Base-by-base conservation (phyloP, 2,797 vertebrate species). In the Chloroceryle inda region DNA sequence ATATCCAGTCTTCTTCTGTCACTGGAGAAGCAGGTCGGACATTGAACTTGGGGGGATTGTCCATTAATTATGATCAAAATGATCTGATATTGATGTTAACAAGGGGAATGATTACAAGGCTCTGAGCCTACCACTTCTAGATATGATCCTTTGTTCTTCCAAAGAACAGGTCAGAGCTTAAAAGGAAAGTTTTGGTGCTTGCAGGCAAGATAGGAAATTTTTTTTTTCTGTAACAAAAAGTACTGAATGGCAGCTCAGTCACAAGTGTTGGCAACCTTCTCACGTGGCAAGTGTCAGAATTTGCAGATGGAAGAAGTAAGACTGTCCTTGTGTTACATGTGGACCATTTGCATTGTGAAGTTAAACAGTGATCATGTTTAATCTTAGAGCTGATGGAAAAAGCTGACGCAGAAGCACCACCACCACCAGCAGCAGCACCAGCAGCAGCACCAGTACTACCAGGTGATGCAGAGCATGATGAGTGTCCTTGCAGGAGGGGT, bases 361-460 rank as follows among this genome's bases (percentile, higher is more conserved):
- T 56, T 56, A 63, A 93, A 66, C n/a, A 44, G 15, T 76, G 27
- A 19, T 79, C 17, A 0, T 96, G n/a, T 97, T 79, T 95, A 3
- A 84, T 97, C 89, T 55, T 96, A 98, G 98, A 98, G 85, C 64
- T 96, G 74, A 63, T 97, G 21, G 98, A 98, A 62, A 96, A 98
- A 93, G 83, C 21, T 40, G 98, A 98, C 93, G 93, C 96, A 21
- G 97, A 94, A 94, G 77, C 92, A 53, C 37, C 94, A 18, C 4
- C 94, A 18, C 4, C 93, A 50, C 35, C 95, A 17, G 3, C 59
- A 50, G 0, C 61, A 88, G 44, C 67, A 31, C 13, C 90, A 66
- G 16, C 85, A 67, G 42, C 91, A 62, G 66, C 71, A 5, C 40
- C 93, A 66, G 61, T 50, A 59, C 90, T 71, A 40, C 78, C 97